Conservation (phyloP, 1,140 invertebrate genomes). For the Zaprionus lachaisei region DNA sequence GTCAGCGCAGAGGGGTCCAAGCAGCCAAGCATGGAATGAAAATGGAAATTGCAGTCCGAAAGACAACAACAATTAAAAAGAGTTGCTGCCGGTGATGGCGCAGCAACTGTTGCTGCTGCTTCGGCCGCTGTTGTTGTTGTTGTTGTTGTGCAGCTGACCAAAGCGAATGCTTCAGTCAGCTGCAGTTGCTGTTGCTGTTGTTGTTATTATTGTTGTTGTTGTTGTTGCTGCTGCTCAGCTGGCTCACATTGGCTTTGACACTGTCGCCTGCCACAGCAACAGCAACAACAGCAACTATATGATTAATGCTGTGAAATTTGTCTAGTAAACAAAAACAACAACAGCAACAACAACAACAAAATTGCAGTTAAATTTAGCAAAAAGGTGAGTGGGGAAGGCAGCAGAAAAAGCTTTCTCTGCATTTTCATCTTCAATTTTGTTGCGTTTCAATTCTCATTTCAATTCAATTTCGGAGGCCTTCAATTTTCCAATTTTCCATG, state of each 20-base stretch:
- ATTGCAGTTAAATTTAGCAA: constrained; percentile 52
- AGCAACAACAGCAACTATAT: constrained; percentile 35
- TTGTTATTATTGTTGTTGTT: constrained; percentile 37
- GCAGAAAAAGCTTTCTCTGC: background rate
- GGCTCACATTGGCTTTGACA: constrained; percentile 67
- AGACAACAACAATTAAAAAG: constrained; percentile 56
- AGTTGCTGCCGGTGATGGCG: constrained; percentile 16
- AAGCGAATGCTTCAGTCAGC: constrained; percentile 52
- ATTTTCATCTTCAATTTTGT: background rate
- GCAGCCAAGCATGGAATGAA: constrained; percentile 67
- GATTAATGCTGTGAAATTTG: constrained; percentile 65
- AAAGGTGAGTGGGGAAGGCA: constrained; percentile 23
- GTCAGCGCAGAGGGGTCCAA: constrained; percentile 2
- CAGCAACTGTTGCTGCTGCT: constrained; percentile 44
- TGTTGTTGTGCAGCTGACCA: constrained; percentile 60
- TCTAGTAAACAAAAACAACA: constrained; percentile 18
- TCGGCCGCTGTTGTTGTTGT: constrained; percentile 46
- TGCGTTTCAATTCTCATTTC: constrained; percentile 2
- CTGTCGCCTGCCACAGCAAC: constrained; percentile 33
- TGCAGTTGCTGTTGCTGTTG: constrained; percentile 55
- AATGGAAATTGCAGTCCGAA: constrained; percentile 62
- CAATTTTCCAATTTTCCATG: constrained; percentile 61
- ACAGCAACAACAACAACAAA: constrained; percentile 6
- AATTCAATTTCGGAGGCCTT: constrained; percentile 32
- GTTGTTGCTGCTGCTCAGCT: constrained; percentile 42